Evolutionary conservation across 2,797 vertebrate genomes (phyloP).

Genomic region (Clamator glandarius): DNA sequence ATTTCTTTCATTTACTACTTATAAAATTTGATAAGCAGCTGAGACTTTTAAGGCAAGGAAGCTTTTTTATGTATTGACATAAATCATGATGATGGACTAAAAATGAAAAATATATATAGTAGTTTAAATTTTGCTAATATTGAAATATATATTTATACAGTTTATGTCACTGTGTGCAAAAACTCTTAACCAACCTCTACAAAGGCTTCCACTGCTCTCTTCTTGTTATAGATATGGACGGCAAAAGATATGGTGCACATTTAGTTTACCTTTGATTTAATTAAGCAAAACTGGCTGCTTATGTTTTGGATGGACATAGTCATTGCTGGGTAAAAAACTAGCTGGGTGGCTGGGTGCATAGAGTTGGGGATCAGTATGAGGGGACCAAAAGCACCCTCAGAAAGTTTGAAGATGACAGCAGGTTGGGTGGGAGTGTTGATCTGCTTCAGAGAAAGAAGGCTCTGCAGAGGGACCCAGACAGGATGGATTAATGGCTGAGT

Average conservation of each 20-base stretch:
- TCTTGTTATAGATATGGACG: background rate
- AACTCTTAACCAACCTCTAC: background rate
- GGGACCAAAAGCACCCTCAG: no score
- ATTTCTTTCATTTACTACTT: background rate
- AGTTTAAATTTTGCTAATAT: background rate
- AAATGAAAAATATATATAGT: background rate
- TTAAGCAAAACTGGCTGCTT: background rate
- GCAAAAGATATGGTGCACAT: background rate
- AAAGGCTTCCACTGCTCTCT: background rate
- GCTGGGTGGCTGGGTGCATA: no score
- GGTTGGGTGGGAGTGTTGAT: no score
- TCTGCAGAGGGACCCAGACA: no score
- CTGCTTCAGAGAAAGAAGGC: no score
- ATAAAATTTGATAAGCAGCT: background rate
- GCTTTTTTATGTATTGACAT: background rate
- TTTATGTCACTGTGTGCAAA: background rate
- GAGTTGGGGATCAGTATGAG: no score
- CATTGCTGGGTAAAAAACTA: no score
- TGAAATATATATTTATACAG: background rate
- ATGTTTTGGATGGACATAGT: no score
- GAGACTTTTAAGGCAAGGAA: background rate
- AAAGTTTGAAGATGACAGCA: no score
- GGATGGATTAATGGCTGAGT: no score
- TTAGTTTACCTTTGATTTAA: background rate
- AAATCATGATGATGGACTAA: background rate